phyloP scores from a whole-genome alignment of 2,888 invertebrate genomes.

The Electrophaes corylata region DNA sequence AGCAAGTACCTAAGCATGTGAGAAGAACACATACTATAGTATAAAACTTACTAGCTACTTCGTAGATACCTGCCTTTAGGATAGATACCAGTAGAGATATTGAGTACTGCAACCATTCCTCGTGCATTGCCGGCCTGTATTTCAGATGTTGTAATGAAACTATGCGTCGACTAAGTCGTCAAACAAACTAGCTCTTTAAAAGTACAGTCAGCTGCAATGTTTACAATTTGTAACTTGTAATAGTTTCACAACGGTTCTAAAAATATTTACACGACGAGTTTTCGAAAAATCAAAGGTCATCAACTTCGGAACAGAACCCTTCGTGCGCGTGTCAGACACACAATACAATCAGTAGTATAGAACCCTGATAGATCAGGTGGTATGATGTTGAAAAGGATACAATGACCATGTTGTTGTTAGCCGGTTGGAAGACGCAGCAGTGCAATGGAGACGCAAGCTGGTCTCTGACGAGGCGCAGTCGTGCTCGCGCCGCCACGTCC shows the following conservation, averaged over 20 bases:
- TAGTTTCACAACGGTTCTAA: too few species aligned
- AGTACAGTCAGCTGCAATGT: too few species aligned
- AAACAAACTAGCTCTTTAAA: too few species aligned
- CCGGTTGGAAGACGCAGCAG: constrained; percentile 91
- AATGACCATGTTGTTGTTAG: constrained; percentile 93
- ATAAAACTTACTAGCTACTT: neutral
- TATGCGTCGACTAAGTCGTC: neutral
- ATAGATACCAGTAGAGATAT: constrained; percentile 93
- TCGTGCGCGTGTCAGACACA: too few species aligned
- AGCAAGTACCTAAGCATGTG: too few species aligned
- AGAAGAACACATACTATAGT: too few species aligned
- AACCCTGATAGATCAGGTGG: too few species aligned
- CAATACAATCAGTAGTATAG: too few species aligned
- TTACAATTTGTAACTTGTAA: too few species aligned
- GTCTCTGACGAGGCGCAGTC: constrained; percentile 87
- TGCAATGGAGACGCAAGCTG: constrained; percentile 86
- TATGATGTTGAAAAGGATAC: constrained; percentile 86
- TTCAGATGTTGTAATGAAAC: constrained; percentile 26
- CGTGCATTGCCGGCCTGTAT: constrained; percentile 87
- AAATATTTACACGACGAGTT: too few species aligned
- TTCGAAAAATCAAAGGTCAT: too few species aligned
- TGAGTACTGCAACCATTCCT: constrained; percentile 90
- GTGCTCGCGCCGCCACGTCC: constrained; percentile 86
- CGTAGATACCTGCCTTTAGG: constrained; percentile 77
- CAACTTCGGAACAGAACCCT: too few species aligned